Conservation (phyloP, 2,888 invertebrate genomes). For the Megastigmus dorsalis region DNA sequence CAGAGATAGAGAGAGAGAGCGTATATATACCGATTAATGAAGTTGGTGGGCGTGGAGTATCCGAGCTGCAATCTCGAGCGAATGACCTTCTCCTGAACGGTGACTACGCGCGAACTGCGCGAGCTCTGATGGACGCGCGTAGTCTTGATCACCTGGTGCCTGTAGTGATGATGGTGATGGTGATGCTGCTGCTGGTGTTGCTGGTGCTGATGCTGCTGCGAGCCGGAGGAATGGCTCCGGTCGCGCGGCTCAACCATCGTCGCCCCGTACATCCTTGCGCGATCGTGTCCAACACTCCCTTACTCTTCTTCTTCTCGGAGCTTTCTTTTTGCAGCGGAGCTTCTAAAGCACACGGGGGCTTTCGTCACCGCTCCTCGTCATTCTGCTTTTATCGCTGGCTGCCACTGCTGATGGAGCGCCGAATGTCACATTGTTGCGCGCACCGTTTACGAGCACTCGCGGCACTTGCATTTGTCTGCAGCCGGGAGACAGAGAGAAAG, state of each 20-base stretch:
- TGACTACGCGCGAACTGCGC: slow-evolving; percentile 65
- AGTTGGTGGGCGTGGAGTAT: slow-evolving; percentile 72
- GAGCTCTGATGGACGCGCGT: slow-evolving; percentile 71
- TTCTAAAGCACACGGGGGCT: too few relatives aligned
- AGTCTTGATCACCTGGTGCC: slow-evolving; percentile 70
- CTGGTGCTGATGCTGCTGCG: slow-evolving; percentile 1
- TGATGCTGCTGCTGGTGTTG: slow-evolving; percentile 60
- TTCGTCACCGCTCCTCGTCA: too few relatives aligned
- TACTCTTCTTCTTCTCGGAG: too few relatives aligned
- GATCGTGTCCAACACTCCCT: too few relatives aligned
- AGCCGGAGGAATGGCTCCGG: background rate
- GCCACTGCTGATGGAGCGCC: too few relatives aligned
- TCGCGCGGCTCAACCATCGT: slow-evolving; percentile 50
- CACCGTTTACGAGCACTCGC: too few relatives aligned
- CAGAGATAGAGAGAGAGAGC: too few relatives aligned
- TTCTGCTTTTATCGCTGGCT: too few relatives aligned
- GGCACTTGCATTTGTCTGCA: too few relatives aligned
- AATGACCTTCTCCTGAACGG: slow-evolving; percentile 72
- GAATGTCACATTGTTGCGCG: too few relatives aligned
- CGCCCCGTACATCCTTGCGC: slow-evolving; percentile 44
- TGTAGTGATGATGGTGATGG: slow-evolving; percentile 66
- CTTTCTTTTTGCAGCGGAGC: too few relatives aligned
- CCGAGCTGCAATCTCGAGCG: slow-evolving; percentile 72
- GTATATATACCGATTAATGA: slow-evolving; percentile 73
- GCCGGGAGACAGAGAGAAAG: too few relatives aligned